Evolutionary conservation across 2,797 vertebrate species (phyloP), one percentile per base, ranked within the genome.

Genomic region (Phalloptychus januarius): DNA sequence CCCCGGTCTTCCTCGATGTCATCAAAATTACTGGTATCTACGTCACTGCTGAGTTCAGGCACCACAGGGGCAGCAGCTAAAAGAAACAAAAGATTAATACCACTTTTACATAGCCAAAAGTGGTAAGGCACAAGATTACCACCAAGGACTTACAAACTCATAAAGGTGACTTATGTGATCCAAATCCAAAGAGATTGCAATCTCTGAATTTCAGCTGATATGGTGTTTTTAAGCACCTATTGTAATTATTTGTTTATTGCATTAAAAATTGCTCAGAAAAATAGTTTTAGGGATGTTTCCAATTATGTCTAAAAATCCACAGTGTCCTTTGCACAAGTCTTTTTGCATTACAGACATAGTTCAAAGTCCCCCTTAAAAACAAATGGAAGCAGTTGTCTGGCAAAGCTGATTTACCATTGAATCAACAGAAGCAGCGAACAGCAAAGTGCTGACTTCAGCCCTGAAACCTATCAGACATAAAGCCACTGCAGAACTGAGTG

Each of bases 1-100:
- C 97, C 98, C 88, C 97, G 96, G 83, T 99, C 98, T 94, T 99
- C 98, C 92, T 99, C 98, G 23, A 99, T 96, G 87, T 99, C 98
- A 80, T 99, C 98, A 90, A 99, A 99, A 94, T 99, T 99, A 94
- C 98, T 99, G 79, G 98, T 99, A 95, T 99, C 98, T 23, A 96
- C 95, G 89, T 99, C 98, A 86, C 98, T 97, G 94, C 97, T 99
- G 88, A 99, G 95, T 90, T 99, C 98, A 52, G 98, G 98, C 79
- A 99, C 98, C 70, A 99, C 98, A 11, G 98, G 98, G 74, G 98
- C 98, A 58, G 98, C 98, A 88, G 97, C 98, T 99, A 87, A 74
- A 88, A 85, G 7, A 1, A 33, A 31, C 4, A 80, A 7, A 45
- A 16, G 25, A 44, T 42, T n/a, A 69, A 42, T 15, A 5, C 7